Base-by-base conservation (phyloP, 1,140 invertebrate species). In the Pinna nobilis region DNA sequence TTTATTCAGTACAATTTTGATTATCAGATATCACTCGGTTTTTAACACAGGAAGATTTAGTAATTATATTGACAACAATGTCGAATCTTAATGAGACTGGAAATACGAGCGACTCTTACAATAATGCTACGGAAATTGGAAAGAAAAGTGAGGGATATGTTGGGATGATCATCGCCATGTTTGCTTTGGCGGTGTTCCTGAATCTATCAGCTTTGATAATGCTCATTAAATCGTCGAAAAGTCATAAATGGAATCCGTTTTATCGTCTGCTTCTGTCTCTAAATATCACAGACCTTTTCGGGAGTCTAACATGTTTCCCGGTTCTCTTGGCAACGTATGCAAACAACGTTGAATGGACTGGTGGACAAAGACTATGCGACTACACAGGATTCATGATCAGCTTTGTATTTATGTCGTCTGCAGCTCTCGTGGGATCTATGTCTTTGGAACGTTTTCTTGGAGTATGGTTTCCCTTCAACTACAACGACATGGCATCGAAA, bases 391-490 rank as follows among this genome's bases (percentile, higher is more conserved):
- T 68, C 44, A 60, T 41, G 37, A 68, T 74, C 25, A 66, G 57
- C 2, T 74, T 74, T 47, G 65, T 57, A 25, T 65, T 65, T 37
- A 18, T 74, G 57, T 44, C 72, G 20, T 68, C 72, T 6, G 72
- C 65, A 1, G 47, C 65, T 1, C 32, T 74, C 23, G 59, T 64
- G 0, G 57, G 47, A 2, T 47, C 65, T 5, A 74, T 74, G 72
- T 74, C 72, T 13, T 11, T 67, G 18, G 72, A 74, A 9, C 57
- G 72, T 23, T 63, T 74, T 11, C 50, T 74, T 39, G 72, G 63
- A n/a, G 72, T 74, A 0, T 74, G 65, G 51, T 68, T 69, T 49
- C 72, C 72, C 33, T 74, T 68, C 49, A 63, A 68, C 49, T 74
- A 74, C 25, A 68, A 74, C 23, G 33, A 53, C 30, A 68, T 61